phyloP scores from a whole-genome alignment of 2,113 vertebrate species.

The Paramormyrops kingsleyae region DNA sequence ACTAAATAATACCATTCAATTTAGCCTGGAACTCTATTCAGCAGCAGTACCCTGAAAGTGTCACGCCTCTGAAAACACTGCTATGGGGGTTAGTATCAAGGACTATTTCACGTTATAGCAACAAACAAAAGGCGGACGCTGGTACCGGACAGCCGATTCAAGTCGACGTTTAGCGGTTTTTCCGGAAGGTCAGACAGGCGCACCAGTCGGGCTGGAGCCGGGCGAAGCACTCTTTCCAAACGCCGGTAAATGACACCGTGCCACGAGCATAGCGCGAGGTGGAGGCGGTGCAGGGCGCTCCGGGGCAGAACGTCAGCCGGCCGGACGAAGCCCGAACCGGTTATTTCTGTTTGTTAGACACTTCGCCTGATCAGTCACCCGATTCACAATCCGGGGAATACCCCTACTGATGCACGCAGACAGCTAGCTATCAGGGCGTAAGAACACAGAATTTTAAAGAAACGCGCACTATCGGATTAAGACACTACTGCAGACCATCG shows the following conservation, averaged over 20 bases:
- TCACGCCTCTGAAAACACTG: not conserved
- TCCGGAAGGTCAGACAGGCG: not conserved
- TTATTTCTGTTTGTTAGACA: not conserved
- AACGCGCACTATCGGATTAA: not conserved
- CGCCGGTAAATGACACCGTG: not conserved
- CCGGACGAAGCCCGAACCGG: not conserved
- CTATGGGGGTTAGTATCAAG: not conserved
- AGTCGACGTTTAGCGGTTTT: not conserved
- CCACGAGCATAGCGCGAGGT: not conserved
- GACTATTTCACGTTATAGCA: not conserved
- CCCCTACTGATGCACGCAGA: not conserved
- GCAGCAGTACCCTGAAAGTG: not conserved
- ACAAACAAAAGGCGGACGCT: not conserved
- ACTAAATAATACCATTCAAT: not conserved
- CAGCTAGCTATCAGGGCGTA: not conserved
- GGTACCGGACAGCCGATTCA: not conserved
- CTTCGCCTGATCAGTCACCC: not conserved
- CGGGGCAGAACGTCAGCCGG: not conserved
- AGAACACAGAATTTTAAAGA: not conserved
- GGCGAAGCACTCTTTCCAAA: not conserved
- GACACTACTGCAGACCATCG: not conserved
- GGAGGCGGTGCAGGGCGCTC: not conserved
- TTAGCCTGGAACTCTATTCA: not conserved
- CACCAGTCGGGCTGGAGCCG: not conserved
- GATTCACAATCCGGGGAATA: not conserved